phyloP scores from a whole-genome alignment of 2,113 vertebrate species.

The Ptyas mucosa region DNA sequence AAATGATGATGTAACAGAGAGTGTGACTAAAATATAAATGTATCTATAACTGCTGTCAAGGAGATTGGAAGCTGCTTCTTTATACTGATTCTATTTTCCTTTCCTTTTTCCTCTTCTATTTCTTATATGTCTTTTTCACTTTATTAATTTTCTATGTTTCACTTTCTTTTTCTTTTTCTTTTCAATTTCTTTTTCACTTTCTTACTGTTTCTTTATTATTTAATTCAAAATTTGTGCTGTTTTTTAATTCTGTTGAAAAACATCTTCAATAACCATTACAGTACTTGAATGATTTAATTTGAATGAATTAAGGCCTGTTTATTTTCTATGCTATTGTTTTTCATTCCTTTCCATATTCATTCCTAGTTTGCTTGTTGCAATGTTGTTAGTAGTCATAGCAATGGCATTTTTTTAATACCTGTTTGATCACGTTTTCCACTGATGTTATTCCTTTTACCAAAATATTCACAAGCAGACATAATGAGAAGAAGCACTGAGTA shows the following conservation, averaged over 20 bases:
- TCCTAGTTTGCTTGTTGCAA: not conserved
- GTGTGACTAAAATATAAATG: not conserved
- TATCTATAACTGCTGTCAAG: not conserved
- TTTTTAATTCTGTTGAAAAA: not conserved
- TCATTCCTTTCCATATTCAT: not conserved
- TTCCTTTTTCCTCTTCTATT: not conserved
- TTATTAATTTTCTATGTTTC: not conserved
- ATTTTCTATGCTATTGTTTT: not conserved
- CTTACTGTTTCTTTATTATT: not conserved
- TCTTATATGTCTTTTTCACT: not conserved
- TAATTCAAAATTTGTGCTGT: not conserved
- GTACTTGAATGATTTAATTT: not conserved
- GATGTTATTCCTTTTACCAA: not conserved
- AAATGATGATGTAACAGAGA: not conserved
- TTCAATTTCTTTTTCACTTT: not conserved
- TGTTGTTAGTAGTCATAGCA: not conserved
- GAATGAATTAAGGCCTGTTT: not conserved
- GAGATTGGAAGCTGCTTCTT: not conserved
- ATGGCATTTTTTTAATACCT: not conserved
- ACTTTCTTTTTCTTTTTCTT: not conserved
- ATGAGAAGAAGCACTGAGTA: not conserved
- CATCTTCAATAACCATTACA: not conserved
- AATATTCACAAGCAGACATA: not conserved
- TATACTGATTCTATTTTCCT: not conserved
- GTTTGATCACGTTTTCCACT: not conserved